A percentile compares a stretch with the other conserved stretches of the same genome.
Conservation (phyloP, 2,113 vertebrate genomes). For the Ploceus nigricollis region DNA sequence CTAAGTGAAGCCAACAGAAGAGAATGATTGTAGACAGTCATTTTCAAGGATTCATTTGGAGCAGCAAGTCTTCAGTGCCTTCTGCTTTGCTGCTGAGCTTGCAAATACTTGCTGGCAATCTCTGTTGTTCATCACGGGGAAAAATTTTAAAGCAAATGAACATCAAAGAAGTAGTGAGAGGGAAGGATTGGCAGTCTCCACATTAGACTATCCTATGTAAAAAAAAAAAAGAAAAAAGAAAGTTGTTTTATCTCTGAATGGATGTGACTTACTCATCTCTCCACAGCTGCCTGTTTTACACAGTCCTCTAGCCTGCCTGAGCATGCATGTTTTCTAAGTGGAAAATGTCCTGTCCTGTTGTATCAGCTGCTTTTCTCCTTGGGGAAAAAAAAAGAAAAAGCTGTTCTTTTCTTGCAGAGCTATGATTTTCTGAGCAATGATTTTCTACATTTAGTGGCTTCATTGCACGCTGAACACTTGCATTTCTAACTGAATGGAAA, state of each 20-base stretch:
- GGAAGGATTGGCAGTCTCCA: slow-evolving; percentile 23
- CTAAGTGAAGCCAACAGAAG: neutral
- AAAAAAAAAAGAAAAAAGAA: neutral
- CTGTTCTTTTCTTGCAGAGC: neutral
- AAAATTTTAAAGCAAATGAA: slow-evolving; percentile 43
- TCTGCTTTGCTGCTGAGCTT: slow-evolving; percentile 27
- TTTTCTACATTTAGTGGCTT: neutral
- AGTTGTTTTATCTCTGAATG: slow-evolving; percentile 16
- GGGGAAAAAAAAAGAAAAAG: neutral
- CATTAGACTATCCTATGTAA: neutral
- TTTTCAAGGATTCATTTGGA: neutral
- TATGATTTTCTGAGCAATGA: neutral
- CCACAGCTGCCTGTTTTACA: slow-evolving; percentile 29
- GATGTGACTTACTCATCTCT: slow-evolving; percentile 24
- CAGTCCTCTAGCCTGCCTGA: slow-evolving; percentile 57
- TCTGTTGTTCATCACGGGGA: slow-evolving; percentile 41
- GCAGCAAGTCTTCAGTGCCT: neutral
- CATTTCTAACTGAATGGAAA: neutral
- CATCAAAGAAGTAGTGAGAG: slow-evolving; percentile 36
- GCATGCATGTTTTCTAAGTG: slow-evolving; percentile 33
- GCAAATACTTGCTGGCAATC: slow-evolving; percentile 28
- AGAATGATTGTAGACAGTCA: neutral
- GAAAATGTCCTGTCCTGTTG: slow-evolving; percentile 29
- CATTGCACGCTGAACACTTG: neutral
- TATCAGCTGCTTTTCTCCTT: neutral